A percentile compares a stretch with the other conserved stretches of the same genome.
phyloP scores from a whole-genome alignment of 2,113 vertebrate genomes.

The Cisticola juncidis region DNA sequence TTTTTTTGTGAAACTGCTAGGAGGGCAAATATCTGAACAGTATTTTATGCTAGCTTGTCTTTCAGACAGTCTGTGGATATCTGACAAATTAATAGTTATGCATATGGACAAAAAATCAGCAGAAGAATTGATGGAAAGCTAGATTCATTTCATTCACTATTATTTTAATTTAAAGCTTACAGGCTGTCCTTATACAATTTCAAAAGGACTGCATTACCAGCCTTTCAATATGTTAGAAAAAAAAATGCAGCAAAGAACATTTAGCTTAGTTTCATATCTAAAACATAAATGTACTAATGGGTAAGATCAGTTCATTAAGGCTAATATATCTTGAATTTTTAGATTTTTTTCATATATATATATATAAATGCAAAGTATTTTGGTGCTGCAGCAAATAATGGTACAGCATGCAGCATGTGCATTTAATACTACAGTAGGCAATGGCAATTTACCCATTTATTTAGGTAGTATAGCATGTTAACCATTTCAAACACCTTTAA shows the following conservation, averaged over 20 bases:
- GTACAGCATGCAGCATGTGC: not conserved
- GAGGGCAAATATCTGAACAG: not conserved
- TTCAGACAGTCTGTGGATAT: not conserved
- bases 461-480: not conserved
- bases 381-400: not conserved
- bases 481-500: not conserved
- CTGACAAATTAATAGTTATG: not conserved
- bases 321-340: not conserved
- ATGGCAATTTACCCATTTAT: not conserved
- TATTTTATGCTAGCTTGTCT: not conserved
- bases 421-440: not conserved
- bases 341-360: not conserved
- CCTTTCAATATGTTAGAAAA: not conserved
- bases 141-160: not conserved
- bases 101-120: not conserved
- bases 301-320: not conserved
- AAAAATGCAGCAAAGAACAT: not conserved
- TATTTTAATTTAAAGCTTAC: not conserved
- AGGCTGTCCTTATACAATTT: not conserved
- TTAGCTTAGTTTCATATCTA: not conserved
- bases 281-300: not conserved
- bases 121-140: not conserved
- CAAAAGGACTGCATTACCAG: not conserved
- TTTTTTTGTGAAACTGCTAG: not conserved
- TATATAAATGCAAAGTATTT: not conserved